These are phyloP conservation scores for Chlorops oryzae DNA, from an alignment of 1,140 invertebrate genomes.

Conservation along the genomic window DNA sequence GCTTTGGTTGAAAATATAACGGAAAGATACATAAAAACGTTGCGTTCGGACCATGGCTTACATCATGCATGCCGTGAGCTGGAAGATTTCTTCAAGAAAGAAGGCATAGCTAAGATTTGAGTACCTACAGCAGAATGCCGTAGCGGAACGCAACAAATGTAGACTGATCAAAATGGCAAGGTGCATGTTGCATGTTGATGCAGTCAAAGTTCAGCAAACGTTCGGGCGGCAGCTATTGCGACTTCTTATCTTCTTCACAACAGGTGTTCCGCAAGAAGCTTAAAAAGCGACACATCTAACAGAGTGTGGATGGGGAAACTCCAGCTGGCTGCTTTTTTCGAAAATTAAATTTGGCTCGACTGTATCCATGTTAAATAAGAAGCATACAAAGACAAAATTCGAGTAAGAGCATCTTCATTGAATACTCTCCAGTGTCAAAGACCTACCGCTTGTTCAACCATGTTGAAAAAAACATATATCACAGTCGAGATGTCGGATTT, in stretches of 20 bases:
- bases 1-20: too few species aligned
- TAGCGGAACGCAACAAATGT: conserved; percentile 18
- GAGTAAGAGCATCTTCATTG: too few species aligned
- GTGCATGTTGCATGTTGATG: conserved; percentile 19
- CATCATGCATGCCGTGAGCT: too few species aligned
- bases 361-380: too few species aligned
- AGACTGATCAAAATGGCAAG: conserved; percentile 17
- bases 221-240: conserved; percentile 24
- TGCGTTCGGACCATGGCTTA: too few species aligned
- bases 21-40: too few species aligned
- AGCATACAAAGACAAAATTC: too few species aligned
- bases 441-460: too few species aligned
- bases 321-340: conserved; percentile 32
- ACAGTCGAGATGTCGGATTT: too few species aligned
- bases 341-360: conserved; percentile 33
- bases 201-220: conserved; percentile 10
- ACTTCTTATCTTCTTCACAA: conserved; percentile 20
- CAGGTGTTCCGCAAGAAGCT: conserved; percentile 16
- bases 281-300: conserved; percentile 25
- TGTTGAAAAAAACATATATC: too few species aligned
- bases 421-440: too few species aligned
- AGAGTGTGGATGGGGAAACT: conserved; percentile 36
- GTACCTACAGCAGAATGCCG: conserved; percentile 18
- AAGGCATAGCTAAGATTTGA: conserved; percentile 20
- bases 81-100: neutral